phyloP scores from a whole-genome alignment of 2,113 vertebrate species.

The Cricetomys ansorgei region DNA sequence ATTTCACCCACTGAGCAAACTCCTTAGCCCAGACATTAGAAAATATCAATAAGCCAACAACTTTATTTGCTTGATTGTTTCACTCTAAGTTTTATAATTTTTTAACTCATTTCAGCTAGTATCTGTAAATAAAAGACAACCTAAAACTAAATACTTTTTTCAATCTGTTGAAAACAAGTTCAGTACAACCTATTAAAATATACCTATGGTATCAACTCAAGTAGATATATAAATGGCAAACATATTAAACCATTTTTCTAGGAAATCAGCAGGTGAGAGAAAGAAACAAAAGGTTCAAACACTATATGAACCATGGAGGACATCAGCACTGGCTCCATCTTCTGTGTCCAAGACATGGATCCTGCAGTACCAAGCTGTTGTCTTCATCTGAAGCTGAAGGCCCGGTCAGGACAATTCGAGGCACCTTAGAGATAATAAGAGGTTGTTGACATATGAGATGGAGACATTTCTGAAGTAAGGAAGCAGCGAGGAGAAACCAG shows the following conservation, averaged over 20 bases:
- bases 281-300: conserved; percentile 82
- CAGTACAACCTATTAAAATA: neutral
- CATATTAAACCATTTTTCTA: conserved; percentile 54
- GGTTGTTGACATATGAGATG: conserved; percentile 49
- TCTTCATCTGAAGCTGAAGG: conserved; percentile 93
- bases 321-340: conserved; percentile 71
- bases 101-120: neutral
- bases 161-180: conserved; percentile 38
- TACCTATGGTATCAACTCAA: conserved; percentile 76
- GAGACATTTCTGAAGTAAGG: conserved; percentile 49
- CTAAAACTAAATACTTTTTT: neutral
- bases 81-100: conserved; percentile 39
- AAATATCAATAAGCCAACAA: conserved; percentile 6
- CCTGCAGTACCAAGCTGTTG: conserved; percentile 85
- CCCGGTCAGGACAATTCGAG: conserved; percentile 91
- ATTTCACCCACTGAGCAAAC: neutral
- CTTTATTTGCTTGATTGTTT: conserved; percentile 19
- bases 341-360: conserved; percentile 77
- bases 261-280: conserved; percentile 70
- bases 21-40: neutral
- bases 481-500: neutral
- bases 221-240: conserved; percentile 15
- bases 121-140: conserved; percentile 63
- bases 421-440: conserved; percentile 86
- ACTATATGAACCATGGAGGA: conserved; percentile 73